Evolutionary conservation across 2,797 vertebrate genomes (phyloP), one percentile per base, ranked within the genome.

Genomic region (Tokudaia tokunoshimensis): DNA sequence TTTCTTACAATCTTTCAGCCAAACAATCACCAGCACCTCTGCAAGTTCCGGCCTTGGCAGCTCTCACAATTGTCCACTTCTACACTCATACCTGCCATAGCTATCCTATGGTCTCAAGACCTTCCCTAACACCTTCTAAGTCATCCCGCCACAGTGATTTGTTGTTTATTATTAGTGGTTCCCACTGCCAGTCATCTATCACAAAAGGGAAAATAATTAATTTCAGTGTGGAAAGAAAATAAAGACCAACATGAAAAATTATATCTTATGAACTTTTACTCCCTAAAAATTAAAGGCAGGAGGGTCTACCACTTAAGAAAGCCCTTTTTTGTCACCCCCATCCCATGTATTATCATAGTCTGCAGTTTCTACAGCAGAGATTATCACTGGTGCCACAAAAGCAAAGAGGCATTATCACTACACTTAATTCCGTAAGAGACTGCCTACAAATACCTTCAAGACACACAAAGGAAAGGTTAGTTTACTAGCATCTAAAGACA

Each of bases 261-360:
- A 34, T 3, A 95, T 72, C 85, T 87, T 91, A 80, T 29, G 50
- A 81, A 72, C 63, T 94, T 93, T 92, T 50, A 96, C n/a, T 90
- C 59, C 75, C 92, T 55, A 74, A 96, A 85, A 95, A 61, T 86
- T 59, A 70, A 11, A 91, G 34, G 24, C n/a, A 89, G 55, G 80
- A 79, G 9, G 31, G 34, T 84, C 44, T 91, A 91, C 1, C 72
- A 61, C 20, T 44, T 81, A 15, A 93, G 97, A n/a, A 37, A 65
- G 14, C 22, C 89, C 70, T 78, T 5, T 82, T 83, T 88, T 14
- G 20, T 89, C 89, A 92, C 65, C 55, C 15, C 57, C 50, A 89
- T 61, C 14, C 41, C 44, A 6, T 70, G 1, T 72, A 93, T 47
- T 67, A 78, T 41, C 89, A 90, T 74, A 90, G 61, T 86, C 9